Conservation (phyloP, 2,888 invertebrate species). For the Eupelmus urozonus region DNA sequence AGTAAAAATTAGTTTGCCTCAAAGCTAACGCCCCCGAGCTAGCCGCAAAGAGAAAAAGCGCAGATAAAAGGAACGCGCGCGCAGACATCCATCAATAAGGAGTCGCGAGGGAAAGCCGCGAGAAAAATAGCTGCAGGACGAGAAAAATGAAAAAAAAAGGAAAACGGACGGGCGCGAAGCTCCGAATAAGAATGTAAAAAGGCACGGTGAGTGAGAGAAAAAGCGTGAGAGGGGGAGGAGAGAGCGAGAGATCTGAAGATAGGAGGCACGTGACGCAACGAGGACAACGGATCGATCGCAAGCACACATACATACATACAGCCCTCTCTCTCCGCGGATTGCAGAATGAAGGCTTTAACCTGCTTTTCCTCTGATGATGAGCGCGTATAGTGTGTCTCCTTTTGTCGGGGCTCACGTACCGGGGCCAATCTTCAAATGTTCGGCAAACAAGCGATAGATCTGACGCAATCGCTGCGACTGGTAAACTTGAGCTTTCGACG, state of each 20-base stretch:
- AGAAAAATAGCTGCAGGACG: conserved; percentile 6
- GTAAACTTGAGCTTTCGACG: no score
- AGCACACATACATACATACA: not conserved
- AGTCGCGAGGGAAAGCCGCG: not conserved
- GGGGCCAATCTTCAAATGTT: no score
- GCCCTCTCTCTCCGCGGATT: no score
- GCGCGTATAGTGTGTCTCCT: no score
- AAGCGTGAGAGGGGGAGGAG: not conserved
- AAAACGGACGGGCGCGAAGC: not conserved
- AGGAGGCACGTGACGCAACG: conserved; percentile 15
- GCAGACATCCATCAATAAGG: conserved; percentile 9
- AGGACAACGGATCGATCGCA: conserved; percentile 28
- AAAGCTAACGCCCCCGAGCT: no score
- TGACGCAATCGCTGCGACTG: no score
- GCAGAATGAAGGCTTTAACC: no score
- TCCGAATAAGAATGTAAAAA: not conserved
- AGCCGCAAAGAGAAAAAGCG: not conserved
- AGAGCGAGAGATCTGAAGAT: not conserved
- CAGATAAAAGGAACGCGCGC: not conserved
- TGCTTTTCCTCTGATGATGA: no score
- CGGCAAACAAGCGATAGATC: no score
- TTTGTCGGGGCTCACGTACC: no score
- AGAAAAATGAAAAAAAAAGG: conserved; percentile 1
- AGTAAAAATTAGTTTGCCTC: not conserved
- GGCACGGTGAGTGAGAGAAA: no score